These are phyloP conservation scores for Phyto melanocephala DNA, from an alignment of 2,888 invertebrate genomes.

Conservation along the genomic window DNA sequence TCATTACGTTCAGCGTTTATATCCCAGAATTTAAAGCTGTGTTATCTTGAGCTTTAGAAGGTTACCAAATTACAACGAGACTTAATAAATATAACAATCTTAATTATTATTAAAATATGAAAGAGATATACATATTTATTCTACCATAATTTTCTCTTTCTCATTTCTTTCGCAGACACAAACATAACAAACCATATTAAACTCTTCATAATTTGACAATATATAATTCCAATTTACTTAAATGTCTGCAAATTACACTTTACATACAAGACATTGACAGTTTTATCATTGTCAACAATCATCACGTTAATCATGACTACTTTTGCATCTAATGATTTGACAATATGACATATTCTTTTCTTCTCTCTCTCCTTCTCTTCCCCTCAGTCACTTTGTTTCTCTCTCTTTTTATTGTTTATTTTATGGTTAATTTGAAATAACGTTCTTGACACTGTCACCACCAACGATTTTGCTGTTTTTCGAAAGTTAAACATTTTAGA, in stretches of 20 bases:
- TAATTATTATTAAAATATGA: no score
- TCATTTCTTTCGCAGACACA: no score
- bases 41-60: no score
- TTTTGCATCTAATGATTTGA: constrained; percentile 64
- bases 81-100: no score
- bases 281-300: constrained; percentile 38
- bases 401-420: constrained; percentile 6
- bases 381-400: no score
- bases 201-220: neutral
- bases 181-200: neutral
- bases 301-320: constrained; percentile 62
- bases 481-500: constrained; percentile 59
- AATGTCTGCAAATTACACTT: constrained; percentile 22
- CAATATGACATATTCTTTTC: constrained; percentile 60
- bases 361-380: no score
- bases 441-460: constrained; percentile 61
- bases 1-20: no score
- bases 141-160: no score
- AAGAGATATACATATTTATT: no score
- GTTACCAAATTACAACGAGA: no score
- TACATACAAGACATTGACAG: neutral
- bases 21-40: no score
- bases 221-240: neutral
- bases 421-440: constrained; percentile 54
- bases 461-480: constrained; percentile 59